These are phyloP conservation scores for Drosophila subpulchrella DNA, from an alignment of 1,140 invertebrate species.

Conservation along the genomic window DNA sequence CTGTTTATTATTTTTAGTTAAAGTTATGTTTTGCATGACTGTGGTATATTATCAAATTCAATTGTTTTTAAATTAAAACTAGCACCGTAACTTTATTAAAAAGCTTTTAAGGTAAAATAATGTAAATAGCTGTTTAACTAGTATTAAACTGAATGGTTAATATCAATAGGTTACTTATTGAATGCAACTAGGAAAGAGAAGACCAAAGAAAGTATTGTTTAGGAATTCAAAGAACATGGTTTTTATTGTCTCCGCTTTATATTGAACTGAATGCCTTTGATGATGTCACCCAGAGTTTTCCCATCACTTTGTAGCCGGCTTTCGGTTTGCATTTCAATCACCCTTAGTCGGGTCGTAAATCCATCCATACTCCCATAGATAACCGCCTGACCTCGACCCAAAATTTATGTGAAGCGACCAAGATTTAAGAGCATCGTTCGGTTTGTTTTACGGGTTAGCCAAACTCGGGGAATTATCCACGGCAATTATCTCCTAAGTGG, in stretches of 20 bases:
- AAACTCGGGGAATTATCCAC: not conserved
- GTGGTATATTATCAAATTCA: too few relatives aligned
- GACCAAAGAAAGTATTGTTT: not conserved
- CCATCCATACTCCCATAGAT: constrained; percentile 14
- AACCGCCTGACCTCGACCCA: constrained; percentile 25
- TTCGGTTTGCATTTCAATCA: constrained; percentile 28
- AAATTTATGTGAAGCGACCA: constrained; percentile 39
- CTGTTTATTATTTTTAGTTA: too few relatives aligned
- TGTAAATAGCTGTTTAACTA: too few relatives aligned
- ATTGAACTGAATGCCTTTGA: not conserved
- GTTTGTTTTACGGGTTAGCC: constrained; percentile 15
- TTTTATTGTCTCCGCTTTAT: not conserved
- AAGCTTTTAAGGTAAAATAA: too few relatives aligned
- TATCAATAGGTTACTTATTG: not conserved
- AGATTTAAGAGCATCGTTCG: constrained; percentile 28
- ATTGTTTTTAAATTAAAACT: not conserved
- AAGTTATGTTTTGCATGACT: too few relatives aligned
- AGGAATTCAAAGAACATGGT: not conserved
- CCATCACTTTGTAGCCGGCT: constrained; percentile 8
- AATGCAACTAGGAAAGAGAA: not conserved
- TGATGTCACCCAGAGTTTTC: constrained; percentile 47
- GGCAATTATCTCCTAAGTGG: constrained; percentile 24
- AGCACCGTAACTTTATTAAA: not conserved
- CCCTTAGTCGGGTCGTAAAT: constrained; percentile 35
- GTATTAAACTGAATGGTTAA: not conserved